phyloP scores from a whole-genome alignment of 2,888 invertebrate species.

The Papilio protenor region DNA sequence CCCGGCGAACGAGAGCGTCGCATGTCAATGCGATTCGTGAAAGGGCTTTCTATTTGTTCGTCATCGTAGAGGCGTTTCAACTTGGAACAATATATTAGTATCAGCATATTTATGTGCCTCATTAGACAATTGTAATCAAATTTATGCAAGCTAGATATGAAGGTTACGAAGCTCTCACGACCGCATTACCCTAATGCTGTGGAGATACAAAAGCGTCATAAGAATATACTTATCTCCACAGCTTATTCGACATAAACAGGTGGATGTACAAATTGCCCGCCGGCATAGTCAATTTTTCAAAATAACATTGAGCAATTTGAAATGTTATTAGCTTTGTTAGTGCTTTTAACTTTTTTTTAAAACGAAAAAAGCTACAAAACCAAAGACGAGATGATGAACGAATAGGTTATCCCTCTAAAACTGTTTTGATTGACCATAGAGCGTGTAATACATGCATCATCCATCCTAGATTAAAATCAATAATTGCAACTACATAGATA shows the following conservation, averaged over 20 bases:
- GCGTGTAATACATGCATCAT: background rate
- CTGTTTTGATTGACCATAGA: background rate
- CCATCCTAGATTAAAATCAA: background rate
- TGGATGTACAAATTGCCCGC: background rate
- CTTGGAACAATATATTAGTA: constrained; percentile 10
- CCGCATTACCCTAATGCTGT: constrained; percentile 11
- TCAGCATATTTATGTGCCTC: constrained; percentile 5
- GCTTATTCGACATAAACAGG: background rate
- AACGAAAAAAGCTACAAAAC: background rate
- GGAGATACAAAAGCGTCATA: constrained; percentile 4
- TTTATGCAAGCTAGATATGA: constrained; percentile 18
- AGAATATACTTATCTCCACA: constrained; percentile 2
- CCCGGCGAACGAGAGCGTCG: constrained; percentile 26
- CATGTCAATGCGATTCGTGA: constrained; percentile 44
- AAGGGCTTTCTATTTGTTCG: constrained; percentile 40
- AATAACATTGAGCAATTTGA: background rate
- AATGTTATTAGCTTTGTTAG: background rate
- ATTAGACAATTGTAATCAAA: constrained; percentile 15
- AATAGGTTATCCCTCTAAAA: too few species aligned
- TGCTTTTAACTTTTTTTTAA: background rate
- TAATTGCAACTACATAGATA: background rate
- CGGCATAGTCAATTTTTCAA: constrained; percentile 1
- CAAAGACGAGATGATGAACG: background rate
- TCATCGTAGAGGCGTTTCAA: background rate
- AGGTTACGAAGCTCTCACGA: constrained; percentile 22